A percentile compares a stretch with the other conserved stretches of the same genome.
phyloP scores from a whole-genome alignment of 2,797 vertebrate genomes.

The Ambastaia sidthimunki region DNA sequence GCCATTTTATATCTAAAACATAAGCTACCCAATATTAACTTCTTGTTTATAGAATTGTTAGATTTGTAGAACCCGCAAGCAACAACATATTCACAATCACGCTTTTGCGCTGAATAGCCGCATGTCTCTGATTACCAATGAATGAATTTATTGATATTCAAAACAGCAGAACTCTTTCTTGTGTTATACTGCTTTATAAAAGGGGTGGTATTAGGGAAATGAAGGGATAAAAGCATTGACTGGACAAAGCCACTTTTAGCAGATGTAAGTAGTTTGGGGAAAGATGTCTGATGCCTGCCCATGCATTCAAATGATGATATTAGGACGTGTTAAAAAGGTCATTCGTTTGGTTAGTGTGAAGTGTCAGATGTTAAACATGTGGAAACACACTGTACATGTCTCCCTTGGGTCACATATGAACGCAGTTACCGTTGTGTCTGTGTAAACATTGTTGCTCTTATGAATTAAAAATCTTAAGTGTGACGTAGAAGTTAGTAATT shows the following conservation, averaged over 20 bases:
- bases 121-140: no score
- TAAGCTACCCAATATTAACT: neutral
- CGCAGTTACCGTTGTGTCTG: slow-evolving; percentile 59
- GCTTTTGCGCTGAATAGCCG: neutral
- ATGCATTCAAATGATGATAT: slow-evolving; percentile 36
- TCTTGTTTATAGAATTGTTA: no score
- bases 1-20: neutral
- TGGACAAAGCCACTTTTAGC: slow-evolving; percentile 17
- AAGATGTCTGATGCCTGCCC: slow-evolving; percentile 8
- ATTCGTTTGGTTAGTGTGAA: slow-evolving; percentile 29
- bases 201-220: slow-evolving; percentile 7
- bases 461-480: slow-evolving; percentile 50
- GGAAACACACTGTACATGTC: slow-evolving; percentile 32
- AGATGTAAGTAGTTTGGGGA: slow-evolving; percentile 32
- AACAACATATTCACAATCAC: no score
- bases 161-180: neutral
- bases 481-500: slow-evolving; percentile 55
- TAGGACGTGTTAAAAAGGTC: slow-evolving; percentile 30
- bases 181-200: neutral
- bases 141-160: neutral
- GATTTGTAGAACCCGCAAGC: no score
- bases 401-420: slow-evolving; percentile 60
- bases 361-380: slow-evolving; percentile 36
- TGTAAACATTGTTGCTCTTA: slow-evolving; percentile 47
- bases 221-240: slow-evolving; percentile 10